Evolutionary conservation across 1,140 invertebrate species (phyloP), one percentile per base, ranked within the genome.

Genomic region (Sycophaga agraensis): DNA sequence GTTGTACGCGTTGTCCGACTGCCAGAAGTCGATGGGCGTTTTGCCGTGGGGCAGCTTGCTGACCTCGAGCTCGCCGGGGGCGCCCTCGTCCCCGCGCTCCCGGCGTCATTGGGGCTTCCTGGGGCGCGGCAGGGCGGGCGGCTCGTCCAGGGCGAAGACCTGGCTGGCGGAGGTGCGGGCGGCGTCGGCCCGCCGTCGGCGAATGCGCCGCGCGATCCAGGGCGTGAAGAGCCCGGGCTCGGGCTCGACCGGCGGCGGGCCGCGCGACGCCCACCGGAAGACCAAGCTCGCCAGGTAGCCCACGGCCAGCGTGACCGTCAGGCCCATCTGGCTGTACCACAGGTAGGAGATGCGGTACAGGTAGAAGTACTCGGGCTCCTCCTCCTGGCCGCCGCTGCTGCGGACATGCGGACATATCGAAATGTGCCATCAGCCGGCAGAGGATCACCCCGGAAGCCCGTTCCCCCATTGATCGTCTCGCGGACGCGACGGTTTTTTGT

Each of bases 301-400:
- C 26, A 90, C 70, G 0, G 87, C 40, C 12, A 91, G 68, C 1
- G 90, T 86, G 0, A 86, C 67, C 0, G 82, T 0, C 51, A 89
- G 83, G 49, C 90, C 91, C 21, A 92, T 78, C 1, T 87, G 83
- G 1, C 87, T 85, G 67, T 87, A 88, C 85, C 86, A 88, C 68
- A 87, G 81, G 62, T 87, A 87, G 12, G 86, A 88, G n/a, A 88
- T 78, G 12, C 83, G 83, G 63, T 86, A 87, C 14, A 88, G 40
- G 42, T 69, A 73, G n/a, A 78, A 73, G 31, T 73, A 73, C 0
- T 55, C 31, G 7, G 31, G 46, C 2, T 42, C 2, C 4, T 49
- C 26, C n/a, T 49, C 8, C 46, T 2, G 1, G 7, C n/a, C 2
- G 7, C 46, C 34, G 7, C 46, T n/a, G n/a, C n/a, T n/a, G n/a